Evolutionary conservation across 2,888 invertebrate species (phyloP).

Genomic region (Apantesis nais): DNA sequence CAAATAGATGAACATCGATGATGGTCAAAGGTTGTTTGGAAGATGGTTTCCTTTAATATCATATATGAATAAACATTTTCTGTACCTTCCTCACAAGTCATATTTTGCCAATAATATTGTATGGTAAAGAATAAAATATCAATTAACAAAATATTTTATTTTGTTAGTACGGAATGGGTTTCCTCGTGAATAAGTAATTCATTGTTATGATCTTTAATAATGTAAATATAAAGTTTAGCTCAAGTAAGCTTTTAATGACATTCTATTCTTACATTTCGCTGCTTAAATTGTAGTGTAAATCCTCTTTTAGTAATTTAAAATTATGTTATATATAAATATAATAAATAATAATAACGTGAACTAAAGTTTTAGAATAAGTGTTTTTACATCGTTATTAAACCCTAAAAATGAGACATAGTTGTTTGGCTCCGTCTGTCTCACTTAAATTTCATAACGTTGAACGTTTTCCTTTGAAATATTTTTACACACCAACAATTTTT

Average conservation of each 20-base stretch:
- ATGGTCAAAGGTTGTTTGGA: neutral
- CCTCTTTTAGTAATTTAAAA: neutral
- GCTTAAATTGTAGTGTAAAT: neutral
- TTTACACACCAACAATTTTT: neutral
- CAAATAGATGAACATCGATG: too few species aligned
- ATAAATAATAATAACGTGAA: neutral
- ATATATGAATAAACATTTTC: neutral
- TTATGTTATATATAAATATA: neutral
- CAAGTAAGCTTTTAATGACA: too few species aligned
- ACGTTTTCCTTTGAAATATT: neutral
- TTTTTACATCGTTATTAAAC: neutral
- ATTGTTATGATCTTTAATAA: too few species aligned
- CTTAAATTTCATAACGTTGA: neutral
- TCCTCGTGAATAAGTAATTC: too few species aligned
- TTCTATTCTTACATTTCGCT: neutral
- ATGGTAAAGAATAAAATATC: too few species aligned
- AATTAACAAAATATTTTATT: too few species aligned
- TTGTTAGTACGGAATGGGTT: too few species aligned
- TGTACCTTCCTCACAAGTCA: neutral
- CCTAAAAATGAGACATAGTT: neutral
- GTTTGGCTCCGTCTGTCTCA: neutral
- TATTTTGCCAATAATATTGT: too few species aligned
- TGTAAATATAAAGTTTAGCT: too few species aligned
- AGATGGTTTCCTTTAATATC: neutral
- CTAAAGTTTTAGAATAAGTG: neutral